phyloP scores from a whole-genome alignment of 2,113 vertebrate species.

The Heliornis fulica region DNA sequence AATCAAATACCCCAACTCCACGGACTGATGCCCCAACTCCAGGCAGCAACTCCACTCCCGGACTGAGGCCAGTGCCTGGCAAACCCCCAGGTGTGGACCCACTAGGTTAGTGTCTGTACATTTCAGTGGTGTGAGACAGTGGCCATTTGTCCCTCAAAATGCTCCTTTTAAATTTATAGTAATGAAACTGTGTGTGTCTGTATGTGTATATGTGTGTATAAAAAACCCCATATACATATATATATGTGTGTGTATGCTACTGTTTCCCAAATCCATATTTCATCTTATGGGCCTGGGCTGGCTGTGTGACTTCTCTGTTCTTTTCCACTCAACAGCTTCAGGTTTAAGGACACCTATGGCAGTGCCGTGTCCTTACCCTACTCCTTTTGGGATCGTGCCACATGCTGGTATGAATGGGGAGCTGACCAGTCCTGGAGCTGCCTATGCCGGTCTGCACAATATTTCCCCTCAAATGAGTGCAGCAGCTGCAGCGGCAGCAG shows the following conservation, averaged over 20 bases:
- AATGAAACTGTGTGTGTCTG: background rate
- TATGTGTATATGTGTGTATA: too few relatives aligned
- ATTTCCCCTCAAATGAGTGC: constrained; percentile 86
- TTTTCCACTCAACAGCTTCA: constrained; percentile 53
- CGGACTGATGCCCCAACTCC: constrained; percentile 83
- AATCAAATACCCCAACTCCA: constrained; percentile 85
- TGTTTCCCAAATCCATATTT: background rate
- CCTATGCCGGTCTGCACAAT: constrained; percentile 82
- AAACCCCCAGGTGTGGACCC: constrained; percentile 84
- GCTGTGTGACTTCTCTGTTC: background rate
- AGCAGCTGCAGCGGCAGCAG: constrained; percentile 75
- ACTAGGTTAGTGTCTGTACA: constrained; percentile 73
- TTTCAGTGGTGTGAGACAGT: background rate
- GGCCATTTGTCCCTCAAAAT: background rate
- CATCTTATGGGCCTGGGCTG: background rate
- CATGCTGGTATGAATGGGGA: constrained; percentile 85
- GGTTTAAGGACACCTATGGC: constrained; percentile 85
- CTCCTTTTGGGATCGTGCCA: constrained; percentile 82
- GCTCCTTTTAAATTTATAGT: background rate
- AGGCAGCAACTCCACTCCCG: constrained; percentile 82
- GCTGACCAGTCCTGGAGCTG: constrained; percentile 82
- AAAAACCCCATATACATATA: too few relatives aligned
- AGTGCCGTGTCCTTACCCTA: constrained; percentile 83
- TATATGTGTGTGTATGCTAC: background rate
- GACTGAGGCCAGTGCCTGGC: constrained; percentile 80